Conservation (phyloP, 2,797 vertebrate species). For the Myiothlypis coronata region DNA sequence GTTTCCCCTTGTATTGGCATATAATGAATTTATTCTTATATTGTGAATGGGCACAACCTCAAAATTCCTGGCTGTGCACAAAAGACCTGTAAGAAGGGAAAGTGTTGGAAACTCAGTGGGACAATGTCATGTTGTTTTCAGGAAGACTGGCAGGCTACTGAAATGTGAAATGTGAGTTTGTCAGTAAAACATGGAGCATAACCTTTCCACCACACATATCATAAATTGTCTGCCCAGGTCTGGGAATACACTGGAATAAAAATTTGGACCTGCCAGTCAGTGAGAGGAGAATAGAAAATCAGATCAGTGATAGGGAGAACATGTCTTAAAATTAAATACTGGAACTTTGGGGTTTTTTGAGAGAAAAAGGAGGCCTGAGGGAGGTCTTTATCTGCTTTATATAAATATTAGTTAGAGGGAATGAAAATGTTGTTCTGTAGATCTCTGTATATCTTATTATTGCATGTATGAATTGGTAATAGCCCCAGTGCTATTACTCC, state of each 20-base stretch:
- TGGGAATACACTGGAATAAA: not conserved
- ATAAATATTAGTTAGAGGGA: not conserved
- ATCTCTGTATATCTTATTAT: not conserved
- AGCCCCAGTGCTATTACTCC: not conserved
- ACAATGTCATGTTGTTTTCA: not conserved
- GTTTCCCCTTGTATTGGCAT: accelerated
- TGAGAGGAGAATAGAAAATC: not conserved
- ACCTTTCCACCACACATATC: not conserved
- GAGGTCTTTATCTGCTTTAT: not conserved
- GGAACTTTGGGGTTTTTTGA: not conserved
- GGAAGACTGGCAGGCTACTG: not conserved
- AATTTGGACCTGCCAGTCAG: not conserved
- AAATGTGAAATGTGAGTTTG: not conserved
- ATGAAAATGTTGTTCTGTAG: not conserved
- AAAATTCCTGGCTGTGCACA: not conserved
- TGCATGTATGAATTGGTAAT: not conserved
- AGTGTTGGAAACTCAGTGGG: not conserved
- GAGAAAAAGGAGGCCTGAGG: not conserved
- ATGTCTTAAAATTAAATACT: not conserved
- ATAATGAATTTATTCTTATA: not conserved
- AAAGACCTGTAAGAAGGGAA: not conserved
- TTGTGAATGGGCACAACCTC: not conserved
- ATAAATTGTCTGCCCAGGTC: not conserved
- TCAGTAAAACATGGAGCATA: not conserved
- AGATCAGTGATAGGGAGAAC: not conserved